Evolutionary conservation across 2,113 vertebrate genomes (phyloP).

Genomic region (Scatophagus argus): DNA sequence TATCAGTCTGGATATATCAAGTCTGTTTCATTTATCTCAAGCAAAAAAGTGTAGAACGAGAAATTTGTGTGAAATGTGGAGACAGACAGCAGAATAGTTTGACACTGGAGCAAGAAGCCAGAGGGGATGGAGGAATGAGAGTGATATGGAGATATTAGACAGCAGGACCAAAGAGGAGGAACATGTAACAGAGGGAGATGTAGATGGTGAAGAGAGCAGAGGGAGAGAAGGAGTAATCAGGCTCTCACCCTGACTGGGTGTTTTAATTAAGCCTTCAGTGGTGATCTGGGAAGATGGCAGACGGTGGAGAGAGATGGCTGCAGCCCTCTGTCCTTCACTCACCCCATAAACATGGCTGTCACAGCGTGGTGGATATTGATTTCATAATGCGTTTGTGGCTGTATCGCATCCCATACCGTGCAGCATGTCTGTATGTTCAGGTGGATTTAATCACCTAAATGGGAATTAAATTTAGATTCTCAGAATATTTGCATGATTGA

Average conservation of each 20-base stretch:
- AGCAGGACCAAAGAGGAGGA: constrained; percentile 7
- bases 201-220: constrained; percentile 17
- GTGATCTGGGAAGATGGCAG: constrained; percentile 17
- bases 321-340: constrained; percentile 39
- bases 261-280: constrained; percentile 61
- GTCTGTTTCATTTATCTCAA: constrained; percentile 13
- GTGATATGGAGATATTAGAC: constrained; percentile 17
- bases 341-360: constrained; percentile 28
- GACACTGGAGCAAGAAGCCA: not conserved
- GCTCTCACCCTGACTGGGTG: constrained; percentile 51
- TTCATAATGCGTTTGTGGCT: constrained; percentile 33
- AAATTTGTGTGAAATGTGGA: constrained; percentile 21
- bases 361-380: constrained; percentile 27
- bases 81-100: constrained; percentile 24
- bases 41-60: constrained; percentile 14
- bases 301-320: not conserved
- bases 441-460: too few species aligned
- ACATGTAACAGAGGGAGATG: constrained; percentile 12
- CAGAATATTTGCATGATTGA: not conserved
- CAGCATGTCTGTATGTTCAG: not conserved
- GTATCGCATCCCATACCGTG: not conserved
- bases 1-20: constrained; percentile 31
- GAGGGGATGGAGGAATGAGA: not conserved
- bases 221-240: constrained; percentile 19
- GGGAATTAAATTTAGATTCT: not conserved